These are phyloP conservation scores for Pseudomyrmex flavicornis DNA, from an alignment of 1,140 invertebrate genomes.

Conservation along the genomic window DNA sequence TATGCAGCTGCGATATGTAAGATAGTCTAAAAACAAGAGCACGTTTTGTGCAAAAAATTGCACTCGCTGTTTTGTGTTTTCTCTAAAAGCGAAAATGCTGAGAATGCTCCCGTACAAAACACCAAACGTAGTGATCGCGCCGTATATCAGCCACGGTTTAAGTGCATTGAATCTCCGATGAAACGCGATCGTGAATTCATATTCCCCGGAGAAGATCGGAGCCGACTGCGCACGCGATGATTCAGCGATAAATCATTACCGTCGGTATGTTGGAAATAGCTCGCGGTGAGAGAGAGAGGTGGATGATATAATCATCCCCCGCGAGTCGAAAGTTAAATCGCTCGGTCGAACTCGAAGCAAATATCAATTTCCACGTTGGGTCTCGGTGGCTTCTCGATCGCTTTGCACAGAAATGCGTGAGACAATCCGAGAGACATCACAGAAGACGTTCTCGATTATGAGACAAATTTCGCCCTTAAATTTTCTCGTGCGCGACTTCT, in stretches of 20 bases:
- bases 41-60: too few species aligned
- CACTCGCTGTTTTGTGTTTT: neutral
- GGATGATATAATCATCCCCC: slow-evolving; percentile 73
- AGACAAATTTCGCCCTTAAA: slow-evolving; percentile 67
- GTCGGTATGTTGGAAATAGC: slow-evolving; percentile 65
- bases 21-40: too few species aligned
- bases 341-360: slow-evolving; percentile 70
- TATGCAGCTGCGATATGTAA: too few species aligned
- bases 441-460: slow-evolving; percentile 42
- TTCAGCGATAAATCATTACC: slow-evolving; percentile 44
- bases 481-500: slow-evolving; percentile 42
- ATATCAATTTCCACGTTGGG: slow-evolving; percentile 75
- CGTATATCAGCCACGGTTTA: slow-evolving; percentile 25
- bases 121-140: slow-evolving; percentile 1
- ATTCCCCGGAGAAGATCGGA: neutral
- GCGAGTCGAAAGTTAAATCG: slow-evolving; percentile 67
- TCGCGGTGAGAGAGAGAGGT: slow-evolving; percentile 44
- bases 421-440: slow-evolving; percentile 65
- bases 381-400: slow-evolving; percentile 67
- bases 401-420: slow-evolving; percentile 73
- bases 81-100: neutral
- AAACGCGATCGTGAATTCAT: neutral
- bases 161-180: slow-evolving; percentile 21
- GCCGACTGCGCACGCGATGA: slow-evolving; percentile 8
- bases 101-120: neutral